A percentile compares a stretch with the other conserved stretches of the same genome.
Conservation (phyloP, 2,113 vertebrate species). For the Cyrtonyx montezumae region DNA sequence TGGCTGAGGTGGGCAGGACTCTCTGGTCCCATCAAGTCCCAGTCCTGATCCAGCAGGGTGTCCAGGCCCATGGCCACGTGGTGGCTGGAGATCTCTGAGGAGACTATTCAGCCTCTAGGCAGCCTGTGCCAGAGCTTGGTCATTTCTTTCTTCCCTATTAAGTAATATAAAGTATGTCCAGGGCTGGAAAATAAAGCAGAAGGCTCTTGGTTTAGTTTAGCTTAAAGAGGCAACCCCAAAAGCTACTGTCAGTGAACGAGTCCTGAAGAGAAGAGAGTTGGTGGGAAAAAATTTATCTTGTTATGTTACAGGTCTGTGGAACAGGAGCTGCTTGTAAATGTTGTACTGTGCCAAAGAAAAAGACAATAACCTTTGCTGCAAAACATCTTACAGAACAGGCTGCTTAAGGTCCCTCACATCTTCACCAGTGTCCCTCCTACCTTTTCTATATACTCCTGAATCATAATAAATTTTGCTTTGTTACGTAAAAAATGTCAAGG, state of each 20-base stretch:
- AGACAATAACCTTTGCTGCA: not conserved
- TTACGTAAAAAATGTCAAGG: rapidly evolving
- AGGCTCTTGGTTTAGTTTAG: not conserved
- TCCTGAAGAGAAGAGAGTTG: rapidly evolving
- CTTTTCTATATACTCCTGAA: not conserved
- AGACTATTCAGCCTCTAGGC: not conserved
- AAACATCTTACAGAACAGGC: not conserved
- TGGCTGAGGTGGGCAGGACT: not conserved
- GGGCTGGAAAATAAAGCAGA: not conserved
- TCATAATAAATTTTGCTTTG: not conserved
- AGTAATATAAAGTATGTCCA: rapidly evolving
- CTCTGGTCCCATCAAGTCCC: not conserved
- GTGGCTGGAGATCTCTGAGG: not conserved
- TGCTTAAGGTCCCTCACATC: not conserved
- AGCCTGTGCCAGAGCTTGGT: not conserved
- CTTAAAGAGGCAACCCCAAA: not conserved
- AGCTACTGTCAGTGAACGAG: not conserved
- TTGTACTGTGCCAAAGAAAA: not conserved
- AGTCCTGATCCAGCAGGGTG: not conserved
- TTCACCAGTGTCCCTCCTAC: not conserved
- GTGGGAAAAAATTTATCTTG: not conserved
- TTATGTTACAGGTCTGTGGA: not conserved
- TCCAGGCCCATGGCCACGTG: not conserved
- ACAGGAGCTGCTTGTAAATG: not conserved
- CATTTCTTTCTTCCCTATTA: not conserved